A percentile compares a stretch with the other conserved stretches of the same genome.
Evolutionary conservation across 1,140 invertebrate genomes (phyloP).

Genomic region (Camponotus vicinus): DNA sequence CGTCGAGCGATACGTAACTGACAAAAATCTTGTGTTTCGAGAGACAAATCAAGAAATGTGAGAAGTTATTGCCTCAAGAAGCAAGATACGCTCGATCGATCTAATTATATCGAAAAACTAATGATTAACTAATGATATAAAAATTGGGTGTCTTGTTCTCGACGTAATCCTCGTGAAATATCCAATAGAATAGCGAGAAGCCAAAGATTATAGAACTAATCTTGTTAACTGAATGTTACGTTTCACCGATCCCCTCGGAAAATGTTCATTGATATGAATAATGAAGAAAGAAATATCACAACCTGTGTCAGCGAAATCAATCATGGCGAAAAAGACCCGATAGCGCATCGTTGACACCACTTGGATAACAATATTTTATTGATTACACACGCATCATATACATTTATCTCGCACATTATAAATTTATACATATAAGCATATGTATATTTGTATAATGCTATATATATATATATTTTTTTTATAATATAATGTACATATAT

Average conservation of each 20-base stretch:
- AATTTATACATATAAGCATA: conserved; percentile 71
- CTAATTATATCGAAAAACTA: not conserved
- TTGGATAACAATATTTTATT: conserved; percentile 82
- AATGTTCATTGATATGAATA: not conserved
- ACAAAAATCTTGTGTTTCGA: not conserved
- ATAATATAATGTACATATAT: conserved; percentile 69
- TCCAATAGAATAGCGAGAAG: not conserved
- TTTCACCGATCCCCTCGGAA: not conserved
- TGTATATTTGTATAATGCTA: conserved; percentile 73
- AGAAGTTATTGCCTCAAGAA: not conserved
- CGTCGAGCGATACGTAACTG: conserved; percentile 59
- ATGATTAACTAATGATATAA: not conserved
- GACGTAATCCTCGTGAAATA: not conserved
- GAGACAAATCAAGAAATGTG: not conserved
- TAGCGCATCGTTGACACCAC: conserved; percentile 72
- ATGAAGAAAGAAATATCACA: not conserved
- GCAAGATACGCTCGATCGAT: conserved; percentile 5
- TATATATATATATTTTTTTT: conserved; percentile 66
- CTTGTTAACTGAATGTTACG: not conserved
- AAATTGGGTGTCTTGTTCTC: not conserved
- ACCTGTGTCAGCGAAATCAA: not conserved
- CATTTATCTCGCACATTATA: conserved; percentile 72
- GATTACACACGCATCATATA: conserved; percentile 79
- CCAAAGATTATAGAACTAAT: conserved; percentile 45
- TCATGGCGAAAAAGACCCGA: not conserved